Conservation (phyloP, 2,888 invertebrate genomes). For the Cepaea hortensis region DNA sequence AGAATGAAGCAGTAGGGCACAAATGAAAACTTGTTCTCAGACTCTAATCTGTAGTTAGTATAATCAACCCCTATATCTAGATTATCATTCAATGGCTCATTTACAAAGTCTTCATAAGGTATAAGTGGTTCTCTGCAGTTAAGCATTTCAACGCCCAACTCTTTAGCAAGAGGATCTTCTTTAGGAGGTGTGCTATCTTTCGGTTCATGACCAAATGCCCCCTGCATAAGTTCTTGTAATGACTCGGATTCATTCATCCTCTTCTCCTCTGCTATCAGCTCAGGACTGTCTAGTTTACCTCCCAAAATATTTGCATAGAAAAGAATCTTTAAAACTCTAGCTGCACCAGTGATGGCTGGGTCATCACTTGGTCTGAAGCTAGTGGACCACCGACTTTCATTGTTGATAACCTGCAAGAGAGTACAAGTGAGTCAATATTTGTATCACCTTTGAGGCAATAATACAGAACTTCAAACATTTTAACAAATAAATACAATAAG, state of each 20-base stretch:
- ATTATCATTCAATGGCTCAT: slow-evolving; percentile 92
- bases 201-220: slow-evolving; percentile 71
- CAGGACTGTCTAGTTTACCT: slow-evolving; percentile 78
- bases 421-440: too few species aligned
- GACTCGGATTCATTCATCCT: slow-evolving; percentile 56
- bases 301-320: slow-evolving; percentile 90
- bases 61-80: slow-evolving; percentile 96
- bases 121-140: slow-evolving; percentile 90
- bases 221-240: slow-evolving; percentile 66
- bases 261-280: slow-evolving; percentile 70
- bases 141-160: slow-evolving; percentile 85
- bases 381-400: slow-evolving; percentile 80
- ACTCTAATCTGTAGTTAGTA: slow-evolving; percentile 84
- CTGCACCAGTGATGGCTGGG: slow-evolving; percentile 87
- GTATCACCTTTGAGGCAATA: neutral
- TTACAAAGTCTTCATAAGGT: slow-evolving; percentile 93
- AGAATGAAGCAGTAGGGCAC: slow-evolving; percentile 93
- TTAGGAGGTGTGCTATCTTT: slow-evolving; percentile 71
- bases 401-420: slow-evolving; percentile 56
- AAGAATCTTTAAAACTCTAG: slow-evolving; percentile 87
- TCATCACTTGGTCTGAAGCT: slow-evolving; percentile 88
- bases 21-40: slow-evolving; percentile 82
- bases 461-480: neutral
- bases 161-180: slow-evolving; percentile 80
- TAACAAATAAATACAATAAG: neutral